Percentiles rank a stretch among this genome's conserved stretches.
Conservation (phyloP, 2,113 vertebrate species). For the Triplophysa siluroides region DNA sequence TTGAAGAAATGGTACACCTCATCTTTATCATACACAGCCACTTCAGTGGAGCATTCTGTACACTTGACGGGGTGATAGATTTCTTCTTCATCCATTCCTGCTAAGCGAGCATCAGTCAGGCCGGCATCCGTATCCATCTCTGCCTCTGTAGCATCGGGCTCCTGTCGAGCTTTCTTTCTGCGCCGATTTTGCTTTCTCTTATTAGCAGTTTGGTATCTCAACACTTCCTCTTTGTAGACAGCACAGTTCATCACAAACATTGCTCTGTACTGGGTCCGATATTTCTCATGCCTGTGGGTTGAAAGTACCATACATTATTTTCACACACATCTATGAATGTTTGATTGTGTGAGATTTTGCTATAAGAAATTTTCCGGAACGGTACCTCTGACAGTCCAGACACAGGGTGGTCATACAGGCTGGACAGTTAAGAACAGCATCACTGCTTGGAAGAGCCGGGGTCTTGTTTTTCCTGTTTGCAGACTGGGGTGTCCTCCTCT, state of each 20-base stretch:
- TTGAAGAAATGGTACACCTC: conserved; percentile 98
- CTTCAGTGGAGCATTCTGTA: conserved; percentile 89
- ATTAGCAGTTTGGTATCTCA: conserved; percentile 77
- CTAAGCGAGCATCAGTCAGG: conserved; percentile 53
- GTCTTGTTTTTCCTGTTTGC: conserved; percentile 33
- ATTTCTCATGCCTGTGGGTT: conserved; percentile 87
- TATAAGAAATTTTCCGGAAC: not conserved
- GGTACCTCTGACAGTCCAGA: conserved; percentile 94
- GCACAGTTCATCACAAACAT: conserved; percentile 99
- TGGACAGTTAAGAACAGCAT: conserved; percentile 94
- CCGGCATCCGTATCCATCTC: conserved; percentile 57
- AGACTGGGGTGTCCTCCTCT: conserved; percentile 26
- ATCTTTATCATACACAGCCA: conserved; percentile 92
- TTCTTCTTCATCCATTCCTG: conserved; percentile 76
- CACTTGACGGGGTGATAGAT: conserved; percentile 90
- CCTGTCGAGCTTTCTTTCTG: conserved; percentile 67
- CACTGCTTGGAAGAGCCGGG: conserved; percentile 79
- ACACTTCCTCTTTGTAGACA: conserved; percentile 85
- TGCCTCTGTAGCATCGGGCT: conserved; percentile 29
- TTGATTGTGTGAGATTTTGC: not conserved
- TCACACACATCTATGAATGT: not conserved
- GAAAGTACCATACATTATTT: not conserved
- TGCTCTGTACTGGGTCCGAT: conserved; percentile 93
- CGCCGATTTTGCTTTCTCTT: conserved; percentile 70
- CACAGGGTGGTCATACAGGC: conserved; percentile 96